Evolutionary conservation across 2,797 vertebrate species (phyloP).

Genomic region (Scolopax bukidnonensis): DNA sequence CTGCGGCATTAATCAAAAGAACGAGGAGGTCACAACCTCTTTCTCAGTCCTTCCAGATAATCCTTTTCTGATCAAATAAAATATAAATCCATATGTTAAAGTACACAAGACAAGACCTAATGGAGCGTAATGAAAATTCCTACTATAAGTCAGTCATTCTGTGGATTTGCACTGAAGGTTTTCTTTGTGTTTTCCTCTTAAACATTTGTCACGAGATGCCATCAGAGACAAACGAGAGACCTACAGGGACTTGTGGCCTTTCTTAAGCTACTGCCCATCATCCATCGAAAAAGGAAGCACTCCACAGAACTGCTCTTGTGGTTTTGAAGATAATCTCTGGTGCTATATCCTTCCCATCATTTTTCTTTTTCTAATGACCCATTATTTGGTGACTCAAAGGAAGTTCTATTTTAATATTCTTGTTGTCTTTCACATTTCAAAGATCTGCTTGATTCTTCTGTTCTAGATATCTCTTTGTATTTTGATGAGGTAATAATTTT

Average conservation of each 20-base stretch:
- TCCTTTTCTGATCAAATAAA: background rate
- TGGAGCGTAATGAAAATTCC: background rate
- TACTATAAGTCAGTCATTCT: background rate
- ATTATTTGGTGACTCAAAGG: background rate
- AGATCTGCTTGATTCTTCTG: background rate
- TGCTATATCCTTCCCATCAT: background rate
- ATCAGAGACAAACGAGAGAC: background rate
- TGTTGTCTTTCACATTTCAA: background rate
- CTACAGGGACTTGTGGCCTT: background rate
- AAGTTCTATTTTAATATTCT: background rate
- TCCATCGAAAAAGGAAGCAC: background rate
- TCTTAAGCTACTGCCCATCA: background rate
- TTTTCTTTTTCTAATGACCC: background rate
- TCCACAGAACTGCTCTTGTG: background rate
- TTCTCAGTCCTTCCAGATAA: background rate
- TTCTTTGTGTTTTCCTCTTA: background rate
- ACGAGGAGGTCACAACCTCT: background rate
- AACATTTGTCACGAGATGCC: background rate
- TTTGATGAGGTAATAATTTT: background rate
- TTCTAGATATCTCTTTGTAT: background rate
- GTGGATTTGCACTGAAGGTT: background rate
- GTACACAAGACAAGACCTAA: background rate
- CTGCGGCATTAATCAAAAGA: background rate
- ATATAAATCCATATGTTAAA: background rate
- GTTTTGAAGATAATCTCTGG: background rate